Conservation (phyloP, 2,113 vertebrate species). For the Varanus komodoensis region DNA sequence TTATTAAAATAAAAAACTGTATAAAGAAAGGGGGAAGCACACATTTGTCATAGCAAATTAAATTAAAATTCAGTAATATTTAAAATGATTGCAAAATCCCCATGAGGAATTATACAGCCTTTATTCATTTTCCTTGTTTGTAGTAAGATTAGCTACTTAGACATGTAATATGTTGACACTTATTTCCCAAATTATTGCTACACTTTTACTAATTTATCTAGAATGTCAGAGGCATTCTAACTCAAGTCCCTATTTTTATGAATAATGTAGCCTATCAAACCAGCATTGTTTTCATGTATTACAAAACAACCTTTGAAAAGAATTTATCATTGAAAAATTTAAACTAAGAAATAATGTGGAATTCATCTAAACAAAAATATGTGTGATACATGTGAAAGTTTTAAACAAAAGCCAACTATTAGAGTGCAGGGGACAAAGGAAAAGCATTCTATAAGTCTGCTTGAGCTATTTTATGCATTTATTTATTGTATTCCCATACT, state of each 20-base stretch:
- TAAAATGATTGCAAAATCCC: background rate
- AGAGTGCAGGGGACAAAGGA: background rate
- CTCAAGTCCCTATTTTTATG: conserved; percentile 2
- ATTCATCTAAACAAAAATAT: background rate
- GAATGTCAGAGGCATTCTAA: conserved; percentile 1
- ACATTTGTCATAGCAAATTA: conserved; percentile 10
- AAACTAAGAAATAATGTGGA: background rate
- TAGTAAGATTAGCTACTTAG: background rate
- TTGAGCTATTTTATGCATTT: background rate
- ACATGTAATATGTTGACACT: background rate
- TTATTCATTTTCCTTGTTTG: background rate
- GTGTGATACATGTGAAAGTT: background rate
- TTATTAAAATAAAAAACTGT: background rate
- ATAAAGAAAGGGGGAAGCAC: conserved; percentile 18
- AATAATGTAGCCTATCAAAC: background rate
- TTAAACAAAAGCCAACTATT: background rate
- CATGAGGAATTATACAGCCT: background rate
- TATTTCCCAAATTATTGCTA: background rate
- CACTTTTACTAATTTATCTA: background rate
- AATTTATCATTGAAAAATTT: background rate
- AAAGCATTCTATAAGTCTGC: background rate
- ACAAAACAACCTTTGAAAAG: background rate
- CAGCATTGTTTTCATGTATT: background rate
- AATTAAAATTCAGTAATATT: background rate
- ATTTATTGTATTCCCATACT: too few relatives aligned